Evolutionary conservation across 2,888 invertebrate species (phyloP).

Genomic region (Crioceris asparagi): DNA sequence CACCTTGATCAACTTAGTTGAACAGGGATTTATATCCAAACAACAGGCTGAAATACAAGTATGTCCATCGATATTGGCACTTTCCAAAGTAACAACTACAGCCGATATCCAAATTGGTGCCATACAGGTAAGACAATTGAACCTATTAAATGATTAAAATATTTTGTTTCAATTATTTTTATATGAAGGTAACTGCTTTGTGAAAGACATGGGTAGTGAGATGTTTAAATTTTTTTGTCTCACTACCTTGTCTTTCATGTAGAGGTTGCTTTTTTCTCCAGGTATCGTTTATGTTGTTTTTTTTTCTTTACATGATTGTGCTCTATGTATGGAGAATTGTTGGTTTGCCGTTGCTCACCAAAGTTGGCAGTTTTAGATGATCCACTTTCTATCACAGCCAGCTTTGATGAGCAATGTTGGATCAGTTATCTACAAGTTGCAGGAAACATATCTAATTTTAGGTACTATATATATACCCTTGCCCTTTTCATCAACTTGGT

Average conservation of each 20-base stretch:
- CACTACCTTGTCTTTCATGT: constrained; percentile 99
- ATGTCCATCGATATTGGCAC: constrained; percentile 50
- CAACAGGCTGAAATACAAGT: constrained; percentile 52
- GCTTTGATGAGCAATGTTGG: constrained; percentile 85
- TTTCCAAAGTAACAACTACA: constrained; percentile 41
- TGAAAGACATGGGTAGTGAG: constrained; percentile 99
- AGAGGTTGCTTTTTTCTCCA: constrained; percentile 35
- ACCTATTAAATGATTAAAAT: not conserved
- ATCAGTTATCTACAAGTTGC: constrained; percentile 19
- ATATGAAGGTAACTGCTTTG: constrained; percentile 40
- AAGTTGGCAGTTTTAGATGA: constrained; percentile 63
- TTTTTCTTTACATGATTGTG: too few relatives aligned
- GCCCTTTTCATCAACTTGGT: constrained; percentile 76
- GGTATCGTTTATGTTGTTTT: too few relatives aligned
- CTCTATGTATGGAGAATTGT: constrained; percentile 1
- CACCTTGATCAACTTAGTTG: constrained; percentile 51
- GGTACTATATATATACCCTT: constrained; percentile 19
- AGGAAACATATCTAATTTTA: not conserved
- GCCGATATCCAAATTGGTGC: constrained; percentile 42
- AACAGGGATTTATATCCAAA: constrained; percentile 50
- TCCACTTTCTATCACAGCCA: constrained; percentile 80
- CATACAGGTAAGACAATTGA: constrained; percentile 42
- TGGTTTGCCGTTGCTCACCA: constrained; percentile 34
- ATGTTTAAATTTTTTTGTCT: constrained; percentile 68
- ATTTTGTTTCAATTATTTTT: constrained; percentile 1